phyloP scores from a whole-genome alignment of 2,888 invertebrate species.

The Pyralis farinalis region DNA sequence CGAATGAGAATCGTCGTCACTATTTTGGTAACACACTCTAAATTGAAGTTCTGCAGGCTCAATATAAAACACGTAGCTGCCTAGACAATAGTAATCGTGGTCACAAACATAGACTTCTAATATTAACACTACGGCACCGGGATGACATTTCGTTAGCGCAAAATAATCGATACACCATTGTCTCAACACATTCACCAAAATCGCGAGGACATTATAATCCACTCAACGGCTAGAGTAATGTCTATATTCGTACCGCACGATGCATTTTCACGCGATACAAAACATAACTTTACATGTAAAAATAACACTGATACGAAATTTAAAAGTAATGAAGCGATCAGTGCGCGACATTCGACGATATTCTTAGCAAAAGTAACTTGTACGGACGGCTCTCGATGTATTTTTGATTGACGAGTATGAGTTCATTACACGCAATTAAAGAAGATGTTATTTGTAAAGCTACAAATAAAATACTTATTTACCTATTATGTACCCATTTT shows the following conservation, averaged over 20 bases:
- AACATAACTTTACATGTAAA: conserved; percentile 38
- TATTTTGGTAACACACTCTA: conserved; percentile 73
- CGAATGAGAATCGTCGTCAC: conserved; percentile 56
- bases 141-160: conserved; percentile 80
- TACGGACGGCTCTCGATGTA: conserved; percentile 53
- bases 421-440: conserved; percentile 20
- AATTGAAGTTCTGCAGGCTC: conserved; percentile 68
- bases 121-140: conserved; percentile 77
- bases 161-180: conserved; percentile 81
- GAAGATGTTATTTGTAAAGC: conserved; percentile 16
- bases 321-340: conserved; percentile 58
- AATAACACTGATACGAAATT: conserved; percentile 62
- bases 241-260: conserved; percentile 26
- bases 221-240: conserved; percentile 28
- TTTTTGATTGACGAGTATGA: conserved; percentile 46
- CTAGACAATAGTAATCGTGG: conserved; percentile 76
- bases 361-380: conserved; percentile 69
- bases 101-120: conserved; percentile 78
- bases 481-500: conserved; percentile 81
- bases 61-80: conserved; percentile 78
- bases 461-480: conserved; percentile 48
- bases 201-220: conserved; percentile 49
- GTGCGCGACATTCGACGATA: conserved; percentile 71
- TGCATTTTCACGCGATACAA: conserved; percentile 25
- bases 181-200: conserved; percentile 75